These are phyloP conservation scores for Bombus balteatus DNA, from an alignment of 1,140 invertebrate species.

Conservation along the genomic window DNA sequence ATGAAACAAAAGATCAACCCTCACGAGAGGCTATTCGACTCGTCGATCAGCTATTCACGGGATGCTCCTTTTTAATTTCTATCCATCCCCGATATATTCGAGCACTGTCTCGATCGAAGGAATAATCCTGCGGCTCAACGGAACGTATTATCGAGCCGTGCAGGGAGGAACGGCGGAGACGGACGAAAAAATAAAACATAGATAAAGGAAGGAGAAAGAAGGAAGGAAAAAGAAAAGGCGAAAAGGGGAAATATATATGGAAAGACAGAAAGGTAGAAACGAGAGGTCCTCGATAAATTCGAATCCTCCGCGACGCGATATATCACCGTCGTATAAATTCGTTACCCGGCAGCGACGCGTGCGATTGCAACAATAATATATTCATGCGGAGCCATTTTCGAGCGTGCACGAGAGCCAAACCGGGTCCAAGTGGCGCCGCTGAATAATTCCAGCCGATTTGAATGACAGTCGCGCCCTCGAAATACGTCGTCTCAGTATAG, in stretches of 20 bases:
- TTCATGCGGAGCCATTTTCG: too few relatives aligned
- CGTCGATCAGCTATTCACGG: constrained; percentile 15
- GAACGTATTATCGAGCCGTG: constrained; percentile 16
- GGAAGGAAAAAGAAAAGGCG: background rate
- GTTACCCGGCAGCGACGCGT: constrained; percentile 41
- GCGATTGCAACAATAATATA: too few relatives aligned
- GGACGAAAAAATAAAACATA: background rate
- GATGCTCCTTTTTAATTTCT: constrained; percentile 23
- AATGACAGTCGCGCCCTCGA: too few relatives aligned
- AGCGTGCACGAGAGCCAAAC: too few relatives aligned
- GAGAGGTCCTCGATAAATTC: constrained; percentile 22
- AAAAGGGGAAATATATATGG: background rate
- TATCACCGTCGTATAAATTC: constrained; percentile 54
- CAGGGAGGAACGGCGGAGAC: background rate
- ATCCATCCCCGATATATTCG: constrained; percentile 21
- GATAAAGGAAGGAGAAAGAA: background rate
- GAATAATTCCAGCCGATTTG: too few relatives aligned
- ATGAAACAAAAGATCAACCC: constrained; percentile 10
- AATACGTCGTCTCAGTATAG: too few relatives aligned
- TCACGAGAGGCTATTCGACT: background rate
- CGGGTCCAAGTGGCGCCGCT: too few relatives aligned
- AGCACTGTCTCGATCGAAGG: constrained; percentile 10
- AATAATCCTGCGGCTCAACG: constrained; percentile 28
- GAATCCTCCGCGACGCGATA: constrained; percentile 17
- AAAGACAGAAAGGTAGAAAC: background rate